Conservation (phyloP, 2,888 invertebrate species). For the Esperia sulphurella region DNA sequence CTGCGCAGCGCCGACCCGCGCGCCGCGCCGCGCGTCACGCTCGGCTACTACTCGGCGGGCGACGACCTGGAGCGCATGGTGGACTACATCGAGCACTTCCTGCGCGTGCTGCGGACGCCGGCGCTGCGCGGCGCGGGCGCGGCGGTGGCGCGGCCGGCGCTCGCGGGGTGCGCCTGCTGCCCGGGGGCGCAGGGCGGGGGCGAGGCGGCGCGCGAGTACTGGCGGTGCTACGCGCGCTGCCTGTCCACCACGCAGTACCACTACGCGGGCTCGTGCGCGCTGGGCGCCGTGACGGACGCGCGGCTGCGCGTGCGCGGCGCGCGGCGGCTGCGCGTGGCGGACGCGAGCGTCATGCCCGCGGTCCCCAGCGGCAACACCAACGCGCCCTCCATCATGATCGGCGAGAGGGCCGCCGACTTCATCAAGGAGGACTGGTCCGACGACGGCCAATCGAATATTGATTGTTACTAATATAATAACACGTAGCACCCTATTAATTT, state of each 20-base stretch:
- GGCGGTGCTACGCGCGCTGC: conserved; percentile 75
- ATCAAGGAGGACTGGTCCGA: conserved; percentile 10
- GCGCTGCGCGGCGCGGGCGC: neutral
- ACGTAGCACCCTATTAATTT: no score
- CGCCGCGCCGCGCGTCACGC: conserved; percentile 49
- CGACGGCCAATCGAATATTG: no score
- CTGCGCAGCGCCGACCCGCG: conserved; percentile 74
- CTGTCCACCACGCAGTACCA: conserved; percentile 77
- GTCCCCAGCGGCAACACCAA: conserved; percentile 28
- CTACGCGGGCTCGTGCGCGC: conserved; percentile 45
- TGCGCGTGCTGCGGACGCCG: conserved; percentile 39
- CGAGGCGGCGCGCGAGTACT: conserved; percentile 47
- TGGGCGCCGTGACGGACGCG: conserved; percentile 28
- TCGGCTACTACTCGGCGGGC: conserved; percentile 72
- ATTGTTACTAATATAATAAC: no score
- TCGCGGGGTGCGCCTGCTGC: conserved; percentile 80
- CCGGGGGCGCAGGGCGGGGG: conserved; percentile 64
- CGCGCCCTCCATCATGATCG: conserved; percentile 28
- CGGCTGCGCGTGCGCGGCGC: conserved; percentile 25
- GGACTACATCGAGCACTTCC: neutral
- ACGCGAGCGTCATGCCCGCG: conserved; percentile 29
- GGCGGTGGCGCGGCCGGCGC: neutral
- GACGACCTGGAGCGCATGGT: neutral
- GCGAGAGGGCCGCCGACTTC: conserved; percentile 23
- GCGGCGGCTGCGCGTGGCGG: conserved; percentile 27